Conservation (phyloP, 2,797 vertebrate species). For the Megalops cyprinoides region DNA sequence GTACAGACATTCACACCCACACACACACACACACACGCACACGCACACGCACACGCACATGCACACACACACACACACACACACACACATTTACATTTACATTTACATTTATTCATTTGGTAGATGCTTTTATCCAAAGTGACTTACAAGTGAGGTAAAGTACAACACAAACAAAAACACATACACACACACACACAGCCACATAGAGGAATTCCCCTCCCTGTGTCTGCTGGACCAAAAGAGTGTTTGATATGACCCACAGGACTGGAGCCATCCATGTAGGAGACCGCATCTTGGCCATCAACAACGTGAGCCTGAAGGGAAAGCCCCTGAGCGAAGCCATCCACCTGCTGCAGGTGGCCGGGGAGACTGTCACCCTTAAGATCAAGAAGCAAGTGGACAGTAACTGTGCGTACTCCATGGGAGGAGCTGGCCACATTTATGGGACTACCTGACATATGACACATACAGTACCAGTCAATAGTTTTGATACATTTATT, state of each 20-base stretch:
- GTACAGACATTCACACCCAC: background rate
- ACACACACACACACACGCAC: background rate
- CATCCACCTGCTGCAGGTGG: conserved; percentile 95
- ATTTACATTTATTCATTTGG: too few relatives aligned
- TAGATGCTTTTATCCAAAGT: background rate
- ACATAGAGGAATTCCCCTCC: background rate
- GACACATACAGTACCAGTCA: background rate
- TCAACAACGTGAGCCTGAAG: conserved; percentile 93
- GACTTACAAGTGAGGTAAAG: too few relatives aligned
- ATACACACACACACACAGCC: background rate
- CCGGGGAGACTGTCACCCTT: conserved; percentile 93
- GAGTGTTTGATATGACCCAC: conserved; percentile 38
- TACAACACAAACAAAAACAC: background rate
- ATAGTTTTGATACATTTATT: background rate
- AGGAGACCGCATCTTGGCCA: conserved; percentile 92
- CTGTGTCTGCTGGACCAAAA: background rate
- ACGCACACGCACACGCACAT: background rate
- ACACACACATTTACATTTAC: too few relatives aligned
- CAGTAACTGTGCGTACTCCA: conserved; percentile 69
- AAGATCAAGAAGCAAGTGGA: conserved; percentile 95
- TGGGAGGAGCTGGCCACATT: background rate
- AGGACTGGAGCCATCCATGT: conserved; percentile 96
- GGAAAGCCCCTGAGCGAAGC: conserved; percentile 96
- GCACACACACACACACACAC: background rate
- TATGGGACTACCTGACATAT: background rate